These are phyloP conservation scores for Dioctria linearis DNA, from an alignment of 2,888 invertebrate genomes.

Conservation along the genomic window DNA sequence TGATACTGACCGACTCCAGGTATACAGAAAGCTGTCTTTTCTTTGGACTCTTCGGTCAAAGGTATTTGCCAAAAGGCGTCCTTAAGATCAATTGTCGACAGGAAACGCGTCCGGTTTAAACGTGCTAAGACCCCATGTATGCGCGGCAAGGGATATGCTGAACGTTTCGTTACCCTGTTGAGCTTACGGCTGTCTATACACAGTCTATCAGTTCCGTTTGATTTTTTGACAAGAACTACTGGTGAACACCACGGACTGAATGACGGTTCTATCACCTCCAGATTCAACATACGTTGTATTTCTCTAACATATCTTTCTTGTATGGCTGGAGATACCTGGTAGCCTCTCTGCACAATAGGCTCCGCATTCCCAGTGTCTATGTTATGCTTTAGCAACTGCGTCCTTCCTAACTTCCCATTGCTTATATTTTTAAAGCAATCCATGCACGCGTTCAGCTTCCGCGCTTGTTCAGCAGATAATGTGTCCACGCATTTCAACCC, in stretches of 20 bases:
- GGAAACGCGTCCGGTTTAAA: neutral
- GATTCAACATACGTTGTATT: constrained; percentile 42
- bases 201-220: neutral
- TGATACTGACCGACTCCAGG: neutral
- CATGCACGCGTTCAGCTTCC: neutral
- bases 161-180: neutral
- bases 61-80: neutral
- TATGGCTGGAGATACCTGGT: constrained; percentile 40
- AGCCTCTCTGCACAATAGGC: constrained; percentile 44
- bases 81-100: neutral
- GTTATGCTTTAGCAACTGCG: constrained; percentile 33
- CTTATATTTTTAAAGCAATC: neutral
- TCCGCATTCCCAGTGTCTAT: constrained; percentile 48
- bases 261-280: constrained; percentile 42
- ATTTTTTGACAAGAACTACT: neutral
- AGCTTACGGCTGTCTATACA: neutral
- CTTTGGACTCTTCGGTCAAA: neutral
- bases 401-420: constrained; percentile 48
- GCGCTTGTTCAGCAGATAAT: neutral
- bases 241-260: constrained; percentile 53
- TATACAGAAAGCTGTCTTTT: neutral
- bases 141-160: neutral
- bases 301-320: constrained; percentile 40
- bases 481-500: neutral
- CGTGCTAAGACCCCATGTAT: neutral